A percentile compares a stretch with the other conserved stretches of the same genome.
Conservation (phyloP, 2,797 vertebrate genomes). For the Rhinoraja longicauda region DNA sequence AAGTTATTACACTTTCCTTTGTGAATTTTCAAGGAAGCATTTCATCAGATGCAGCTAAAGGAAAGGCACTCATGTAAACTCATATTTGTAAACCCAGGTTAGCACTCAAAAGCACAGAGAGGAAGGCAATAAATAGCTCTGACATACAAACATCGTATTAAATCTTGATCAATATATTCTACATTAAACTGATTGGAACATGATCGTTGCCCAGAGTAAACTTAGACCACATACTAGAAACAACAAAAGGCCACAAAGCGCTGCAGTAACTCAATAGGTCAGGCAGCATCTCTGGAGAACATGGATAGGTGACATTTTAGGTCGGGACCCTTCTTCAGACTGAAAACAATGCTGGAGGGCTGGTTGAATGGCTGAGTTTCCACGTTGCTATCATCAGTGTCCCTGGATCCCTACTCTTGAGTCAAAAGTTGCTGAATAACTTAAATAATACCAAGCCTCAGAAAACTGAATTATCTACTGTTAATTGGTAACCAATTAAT, state of each 20-base stretch:
- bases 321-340: too few relatives aligned
- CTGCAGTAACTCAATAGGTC: too few relatives aligned
- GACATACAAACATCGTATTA: background rate
- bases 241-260: too few relatives aligned
- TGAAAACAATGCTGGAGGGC: background rate
- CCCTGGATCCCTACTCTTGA: background rate
- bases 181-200: background rate
- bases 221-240: background rate
- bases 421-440: background rate
- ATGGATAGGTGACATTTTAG: too few relatives aligned
- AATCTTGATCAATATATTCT: background rate
- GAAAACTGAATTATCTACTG: background rate
- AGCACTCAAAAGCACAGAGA: background rate
- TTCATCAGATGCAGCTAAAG: background rate
- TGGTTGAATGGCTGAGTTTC: background rate
- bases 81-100: background rate
- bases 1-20: background rate
- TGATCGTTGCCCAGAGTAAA: background rate
- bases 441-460: background rate
- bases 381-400: background rate
- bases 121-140: background rate
- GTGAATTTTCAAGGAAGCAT: background rate
- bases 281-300: too few relatives aligned
- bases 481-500: background rate
- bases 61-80: background rate